phyloP scores from a whole-genome alignment of 2,797 vertebrate species.

The Psittacula echo region DNA sequence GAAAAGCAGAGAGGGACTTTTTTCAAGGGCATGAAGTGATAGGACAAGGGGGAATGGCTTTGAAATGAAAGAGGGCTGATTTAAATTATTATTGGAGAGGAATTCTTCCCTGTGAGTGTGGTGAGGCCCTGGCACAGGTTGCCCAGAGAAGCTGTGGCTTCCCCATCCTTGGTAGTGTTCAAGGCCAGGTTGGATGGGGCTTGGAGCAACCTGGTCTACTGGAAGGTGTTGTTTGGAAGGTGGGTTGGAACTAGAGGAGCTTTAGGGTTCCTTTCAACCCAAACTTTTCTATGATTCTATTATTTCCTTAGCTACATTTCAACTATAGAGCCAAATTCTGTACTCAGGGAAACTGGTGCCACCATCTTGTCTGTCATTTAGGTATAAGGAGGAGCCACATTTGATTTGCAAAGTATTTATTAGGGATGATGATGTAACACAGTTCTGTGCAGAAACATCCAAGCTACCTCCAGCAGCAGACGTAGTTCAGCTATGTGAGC shows the following conservation, averaged over 20 bases:
- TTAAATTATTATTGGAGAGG: not conserved
- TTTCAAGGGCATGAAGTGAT: not conserved
- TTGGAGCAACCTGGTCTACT: not conserved
- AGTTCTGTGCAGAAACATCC: not conserved
- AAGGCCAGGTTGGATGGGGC: not conserved
- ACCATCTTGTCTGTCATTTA: not conserved
- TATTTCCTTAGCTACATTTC: not conserved
- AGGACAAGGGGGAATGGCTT: not conserved
- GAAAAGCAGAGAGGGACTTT: not conserved
- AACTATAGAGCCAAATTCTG: not conserved
- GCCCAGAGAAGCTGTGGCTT: not conserved
- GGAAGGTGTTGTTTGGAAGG: not conserved
- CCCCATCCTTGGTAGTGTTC: not conserved
- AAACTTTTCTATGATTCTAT: not conserved
- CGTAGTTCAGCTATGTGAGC: not conserved
- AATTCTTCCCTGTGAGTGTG: not conserved
- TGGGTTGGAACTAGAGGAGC: not conserved
- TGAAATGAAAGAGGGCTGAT: not conserved
- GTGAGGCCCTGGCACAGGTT: not conserved
- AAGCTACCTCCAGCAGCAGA: not conserved
- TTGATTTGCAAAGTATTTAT: not conserved
- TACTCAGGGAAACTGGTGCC: not conserved
- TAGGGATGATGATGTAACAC: not conserved
- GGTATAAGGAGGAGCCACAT: not conserved
- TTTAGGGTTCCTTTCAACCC: not conserved